phyloP scores from a whole-genome alignment of 1,140 invertebrate genomes.

The Drosophila ohnishii region DNA sequence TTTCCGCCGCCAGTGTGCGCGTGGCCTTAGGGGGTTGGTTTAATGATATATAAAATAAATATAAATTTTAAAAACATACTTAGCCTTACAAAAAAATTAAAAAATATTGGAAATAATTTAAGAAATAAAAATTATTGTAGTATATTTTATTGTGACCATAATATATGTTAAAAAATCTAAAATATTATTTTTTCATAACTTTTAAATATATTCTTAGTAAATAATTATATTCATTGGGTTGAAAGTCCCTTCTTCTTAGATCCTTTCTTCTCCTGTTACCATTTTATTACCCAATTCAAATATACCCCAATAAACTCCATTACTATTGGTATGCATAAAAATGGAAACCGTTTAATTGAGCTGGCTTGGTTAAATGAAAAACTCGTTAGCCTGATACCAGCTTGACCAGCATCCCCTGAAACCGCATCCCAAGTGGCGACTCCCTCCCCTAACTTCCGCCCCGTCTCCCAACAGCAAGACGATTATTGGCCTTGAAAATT shows the following conservation, averaged over 20 bases:
- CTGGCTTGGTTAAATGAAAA: conserved; percentile 44
- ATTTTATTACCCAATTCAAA: neutral
- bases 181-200: neutral
- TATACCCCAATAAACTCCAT: neutral
- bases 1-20: too few relatives aligned
- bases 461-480: conserved; percentile 5
- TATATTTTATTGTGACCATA: too few relatives aligned
- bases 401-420: conserved; percentile 35
- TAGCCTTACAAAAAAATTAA: too few relatives aligned
- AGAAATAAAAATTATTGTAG: too few relatives aligned
- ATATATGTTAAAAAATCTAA: too few relatives aligned
- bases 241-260: neutral
- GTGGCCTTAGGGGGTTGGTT: too few relatives aligned
- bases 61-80: too few relatives aligned
- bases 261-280: neutral
- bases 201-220: neutral
- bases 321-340: neutral
- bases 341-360: conserved; percentile 63
- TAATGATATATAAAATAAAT: too few relatives aligned
- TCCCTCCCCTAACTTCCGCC: conserved; percentile 27
- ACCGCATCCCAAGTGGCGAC: neutral
- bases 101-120: too few relatives aligned
- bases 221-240: neutral
- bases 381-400: conserved; percentile 61
- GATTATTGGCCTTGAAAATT: conserved; percentile 78